These are phyloP conservation scores for Sarcophilus harrisii DNA, from an alignment of 2,797 vertebrate species.

Conservation along the genomic window DNA sequence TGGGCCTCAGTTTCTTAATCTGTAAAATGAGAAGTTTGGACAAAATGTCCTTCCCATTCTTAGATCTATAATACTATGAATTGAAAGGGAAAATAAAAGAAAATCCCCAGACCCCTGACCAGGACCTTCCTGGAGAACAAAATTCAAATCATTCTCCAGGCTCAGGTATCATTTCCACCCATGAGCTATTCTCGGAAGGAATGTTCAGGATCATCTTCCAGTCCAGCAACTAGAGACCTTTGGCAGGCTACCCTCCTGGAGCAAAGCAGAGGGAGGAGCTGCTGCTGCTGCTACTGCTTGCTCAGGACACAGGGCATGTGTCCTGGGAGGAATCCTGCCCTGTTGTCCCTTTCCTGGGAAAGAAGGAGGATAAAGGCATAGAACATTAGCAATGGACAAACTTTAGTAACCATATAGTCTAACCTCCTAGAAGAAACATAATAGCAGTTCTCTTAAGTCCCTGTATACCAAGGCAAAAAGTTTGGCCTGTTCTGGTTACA, in stretches of 20 bases:
- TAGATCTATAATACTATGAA: neutral
- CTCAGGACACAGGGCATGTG: neutral
- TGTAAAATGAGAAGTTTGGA: neutral
- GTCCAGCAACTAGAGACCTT: conserved; percentile 82
- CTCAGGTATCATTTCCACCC: conserved; percentile 21
- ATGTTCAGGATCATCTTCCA: conserved; percentile 69
- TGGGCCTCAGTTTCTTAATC: neutral
- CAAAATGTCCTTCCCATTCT: neutral
- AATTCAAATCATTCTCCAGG: neutral
- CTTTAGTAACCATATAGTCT: neutral
- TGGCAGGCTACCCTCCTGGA: conserved; percentile 58
- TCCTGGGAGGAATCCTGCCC: neutral
- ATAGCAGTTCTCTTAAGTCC: neutral
- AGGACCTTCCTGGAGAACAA: neutral
- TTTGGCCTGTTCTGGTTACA: neutral
- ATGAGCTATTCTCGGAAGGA: conserved; percentile 77
- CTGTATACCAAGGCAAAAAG: neutral
- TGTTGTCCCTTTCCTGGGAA: neutral
- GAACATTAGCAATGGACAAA: neutral
- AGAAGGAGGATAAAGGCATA: neutral
- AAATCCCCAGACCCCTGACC: neutral
- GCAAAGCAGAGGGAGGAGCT: neutral
- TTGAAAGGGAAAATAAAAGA: neutral
- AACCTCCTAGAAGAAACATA: neutral
- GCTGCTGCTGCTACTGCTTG: neutral